A percentile compares a stretch with the other conserved stretches of the same genome.
Conservation (phyloP, 92 coral and sea anemone genomes). For the Phenganax subtilis region DNA sequence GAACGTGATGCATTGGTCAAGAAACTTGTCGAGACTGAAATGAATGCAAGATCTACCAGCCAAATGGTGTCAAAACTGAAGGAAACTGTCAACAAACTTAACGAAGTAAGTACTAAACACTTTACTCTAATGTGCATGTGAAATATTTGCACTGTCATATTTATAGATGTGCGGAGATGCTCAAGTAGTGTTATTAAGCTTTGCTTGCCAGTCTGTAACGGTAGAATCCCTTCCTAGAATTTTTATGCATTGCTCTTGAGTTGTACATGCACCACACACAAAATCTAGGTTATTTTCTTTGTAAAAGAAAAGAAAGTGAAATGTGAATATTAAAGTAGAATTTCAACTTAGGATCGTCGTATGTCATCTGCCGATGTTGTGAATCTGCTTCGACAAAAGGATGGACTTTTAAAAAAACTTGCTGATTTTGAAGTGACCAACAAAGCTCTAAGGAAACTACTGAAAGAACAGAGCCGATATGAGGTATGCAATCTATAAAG, state of each 20-base stretch:
- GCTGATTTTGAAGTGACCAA: conserved; percentile 94
- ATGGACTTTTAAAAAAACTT: conserved; percentile 71
- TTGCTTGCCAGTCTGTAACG: too few relatives aligned
- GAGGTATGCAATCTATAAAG: conserved; percentile 55
- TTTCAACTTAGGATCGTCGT: conserved; percentile 64
- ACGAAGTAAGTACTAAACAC: conserved; percentile 53
- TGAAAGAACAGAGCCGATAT: conserved; percentile 69
- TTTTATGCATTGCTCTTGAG: too few relatives aligned
- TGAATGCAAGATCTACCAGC: conserved; percentile 85
- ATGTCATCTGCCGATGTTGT: conserved; percentile 87
- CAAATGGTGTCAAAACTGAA: conserved; percentile 71
- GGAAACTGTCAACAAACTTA: conserved; percentile 70
- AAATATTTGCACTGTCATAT: background rate
- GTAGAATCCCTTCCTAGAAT: too few relatives aligned
- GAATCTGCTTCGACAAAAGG: conserved; percentile 71
- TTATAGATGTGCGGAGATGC: too few relatives aligned
- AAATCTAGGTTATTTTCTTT: too few relatives aligned
- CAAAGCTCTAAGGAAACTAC: conserved; percentile 67
- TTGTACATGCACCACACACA: too few relatives aligned
- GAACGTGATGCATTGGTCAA: conserved; percentile 70
- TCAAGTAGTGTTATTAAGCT: too few relatives aligned
- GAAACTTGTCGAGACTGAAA: conserved; percentile 85
- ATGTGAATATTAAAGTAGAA: too few relatives aligned
- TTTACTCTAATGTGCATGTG: background rate
- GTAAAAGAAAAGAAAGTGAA: too few relatives aligned